Evolutionary conservation across 2,797 vertebrate genomes (phyloP).

Genomic region (Hydrophis major): DNA sequence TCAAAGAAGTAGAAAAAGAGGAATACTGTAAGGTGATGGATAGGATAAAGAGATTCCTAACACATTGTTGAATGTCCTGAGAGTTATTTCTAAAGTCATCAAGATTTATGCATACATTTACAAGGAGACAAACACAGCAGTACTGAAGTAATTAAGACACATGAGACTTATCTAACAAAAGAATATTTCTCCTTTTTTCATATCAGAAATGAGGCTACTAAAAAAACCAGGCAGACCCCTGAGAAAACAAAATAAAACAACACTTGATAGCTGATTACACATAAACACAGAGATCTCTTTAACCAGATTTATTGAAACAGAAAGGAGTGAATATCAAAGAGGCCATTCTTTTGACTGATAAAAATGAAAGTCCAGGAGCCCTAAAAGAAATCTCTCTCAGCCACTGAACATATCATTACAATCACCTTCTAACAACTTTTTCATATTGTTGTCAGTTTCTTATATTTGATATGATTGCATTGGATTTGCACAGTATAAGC

Average conservation of each 20-base stretch:
- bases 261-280: not conserved
- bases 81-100: not conserved
- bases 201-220: not conserved
- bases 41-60: not conserved
- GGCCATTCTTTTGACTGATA: not conserved
- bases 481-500: not conserved
- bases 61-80: not conserved
- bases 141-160: not conserved
- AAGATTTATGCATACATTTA: not conserved
- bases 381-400: not conserved
- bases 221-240: not conserved
- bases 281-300: not conserved
- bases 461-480: not conserved
- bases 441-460: not conserved
- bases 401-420: not conserved
- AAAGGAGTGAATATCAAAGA: not conserved
- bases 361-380: not conserved
- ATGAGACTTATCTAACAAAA: not conserved
- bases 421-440: not conserved
- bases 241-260: not conserved
- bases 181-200: not conserved
- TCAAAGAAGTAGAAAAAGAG: not conserved
- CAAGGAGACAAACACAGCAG: not conserved
- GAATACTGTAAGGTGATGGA: not conserved
- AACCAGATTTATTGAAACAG: not conserved